A percentile compares a stretch with the other conserved stretches of the same genome.
Conservation (phyloP, 2,797 vertebrate genomes). For the Anomalospiza imberbis region DNA sequence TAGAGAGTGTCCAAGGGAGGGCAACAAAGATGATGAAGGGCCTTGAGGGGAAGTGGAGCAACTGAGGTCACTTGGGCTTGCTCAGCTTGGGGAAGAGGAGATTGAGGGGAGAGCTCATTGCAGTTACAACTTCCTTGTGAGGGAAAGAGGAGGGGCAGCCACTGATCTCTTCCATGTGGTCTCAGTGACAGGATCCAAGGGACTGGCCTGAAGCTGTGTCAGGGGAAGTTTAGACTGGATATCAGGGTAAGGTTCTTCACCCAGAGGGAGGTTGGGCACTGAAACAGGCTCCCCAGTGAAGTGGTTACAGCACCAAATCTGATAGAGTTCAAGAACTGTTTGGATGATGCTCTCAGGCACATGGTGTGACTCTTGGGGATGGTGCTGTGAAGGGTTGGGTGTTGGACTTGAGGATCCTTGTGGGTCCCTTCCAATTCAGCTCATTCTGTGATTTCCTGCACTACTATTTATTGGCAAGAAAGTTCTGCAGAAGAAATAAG, state of each 20-base stretch:
- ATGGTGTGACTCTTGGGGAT: background rate
- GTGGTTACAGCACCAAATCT: too few species aligned
- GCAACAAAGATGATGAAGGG: background rate
- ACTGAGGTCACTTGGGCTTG: background rate
- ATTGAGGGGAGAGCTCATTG: background rate
- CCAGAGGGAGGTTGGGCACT: rapidly evolving
- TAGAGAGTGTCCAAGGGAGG: background rate
- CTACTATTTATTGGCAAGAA: background rate
- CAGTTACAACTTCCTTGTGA: rapidly evolving
- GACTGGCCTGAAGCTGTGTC: background rate
- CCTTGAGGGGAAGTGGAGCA: rapidly evolving
- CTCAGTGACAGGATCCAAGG: rapidly evolving
- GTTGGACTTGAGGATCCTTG: background rate
- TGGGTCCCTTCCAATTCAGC: background rate
- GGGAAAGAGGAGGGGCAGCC: background rate
- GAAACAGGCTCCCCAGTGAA: background rate
- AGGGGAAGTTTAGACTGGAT: background rate
- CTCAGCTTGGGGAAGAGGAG: background rate
- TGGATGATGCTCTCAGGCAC: rapidly evolving
- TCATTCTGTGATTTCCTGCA: background rate
- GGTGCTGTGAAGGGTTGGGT: background rate
- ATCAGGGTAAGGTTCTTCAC: background rate
- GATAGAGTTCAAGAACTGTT: background rate
- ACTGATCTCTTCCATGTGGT: background rate
- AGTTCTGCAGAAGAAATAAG: background rate